phyloP scores from a whole-genome alignment of 2,113 vertebrate genomes.

The Epinephelus fuscoguttatus region DNA sequence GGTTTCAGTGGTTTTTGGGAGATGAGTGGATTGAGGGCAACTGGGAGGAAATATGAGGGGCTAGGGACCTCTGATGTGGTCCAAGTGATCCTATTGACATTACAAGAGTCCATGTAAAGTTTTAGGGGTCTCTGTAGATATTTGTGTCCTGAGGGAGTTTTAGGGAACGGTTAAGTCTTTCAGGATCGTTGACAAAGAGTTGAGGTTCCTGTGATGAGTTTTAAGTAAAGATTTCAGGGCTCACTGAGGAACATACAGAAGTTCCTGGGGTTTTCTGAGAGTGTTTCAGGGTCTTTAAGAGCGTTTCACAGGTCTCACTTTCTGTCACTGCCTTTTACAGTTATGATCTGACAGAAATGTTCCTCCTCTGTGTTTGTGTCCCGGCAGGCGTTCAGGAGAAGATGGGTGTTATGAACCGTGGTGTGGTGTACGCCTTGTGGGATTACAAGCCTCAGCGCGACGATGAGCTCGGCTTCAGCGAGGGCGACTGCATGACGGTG shows the following conservation, averaged over 20 bases:
- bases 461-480: conserved; percentile 90
- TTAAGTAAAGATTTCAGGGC: not conserved
- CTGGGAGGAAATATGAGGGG: not conserved
- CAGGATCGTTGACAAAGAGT: too few relatives aligned
- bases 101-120: not conserved
- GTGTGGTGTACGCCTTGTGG: conserved; percentile 94
- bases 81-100: not conserved
- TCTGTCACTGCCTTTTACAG: not conserved
- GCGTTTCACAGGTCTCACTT: not conserved
- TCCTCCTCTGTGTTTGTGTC: not conserved
- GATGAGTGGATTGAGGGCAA: not conserved
- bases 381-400: conserved; percentile 95
- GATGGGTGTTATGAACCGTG: conserved; percentile 98
- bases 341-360: not conserved
- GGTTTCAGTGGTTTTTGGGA: too few relatives aligned
- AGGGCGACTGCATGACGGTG: conserved; percentile 93
- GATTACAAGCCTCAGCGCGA: conserved; percentile 88
- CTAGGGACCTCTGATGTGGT: not conserved
- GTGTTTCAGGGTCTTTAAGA: not conserved
- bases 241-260: not conserved
- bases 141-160: not conserved
- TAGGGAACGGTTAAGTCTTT: too few relatives aligned
- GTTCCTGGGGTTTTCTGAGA: not conserved
- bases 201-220: not conserved
- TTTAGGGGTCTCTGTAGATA: not conserved